A percentile compares a stretch with the other conserved stretches of the same genome.
Evolutionary conservation across 2,888 invertebrate species (phyloP).

Genomic region (Leptopilina myrica): DNA sequence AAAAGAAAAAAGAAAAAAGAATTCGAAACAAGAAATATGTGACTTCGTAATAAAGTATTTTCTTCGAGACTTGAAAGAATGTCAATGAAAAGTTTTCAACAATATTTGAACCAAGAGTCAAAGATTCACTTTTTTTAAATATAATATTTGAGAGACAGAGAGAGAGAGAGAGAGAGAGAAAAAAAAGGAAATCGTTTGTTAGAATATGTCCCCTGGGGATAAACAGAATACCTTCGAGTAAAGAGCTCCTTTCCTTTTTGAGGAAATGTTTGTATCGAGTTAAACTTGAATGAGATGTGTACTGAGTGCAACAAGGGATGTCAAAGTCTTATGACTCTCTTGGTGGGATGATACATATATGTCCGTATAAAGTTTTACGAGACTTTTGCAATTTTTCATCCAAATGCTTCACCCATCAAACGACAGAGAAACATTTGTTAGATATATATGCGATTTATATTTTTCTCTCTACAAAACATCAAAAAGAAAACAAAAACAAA

Average conservation of each 20-base stretch:
- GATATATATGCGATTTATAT: neutral
- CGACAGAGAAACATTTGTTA: neutral
- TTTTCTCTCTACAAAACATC: neutral
- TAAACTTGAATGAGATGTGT: neutral
- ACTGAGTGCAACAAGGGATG: neutral
- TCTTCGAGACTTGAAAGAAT: neutral
- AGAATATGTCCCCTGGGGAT: neutral
- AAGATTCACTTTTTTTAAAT: neutral
- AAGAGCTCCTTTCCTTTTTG: neutral
- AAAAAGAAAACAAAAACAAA: too few species aligned
- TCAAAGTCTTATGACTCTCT: conserved; percentile 17
- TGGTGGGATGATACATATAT: neutral
- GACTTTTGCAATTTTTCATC: conserved; percentile 1
- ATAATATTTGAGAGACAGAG: neutral
- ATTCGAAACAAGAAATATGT: neutral
- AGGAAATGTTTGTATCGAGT: conserved; percentile 4
- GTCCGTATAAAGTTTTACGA: conserved; percentile 7
- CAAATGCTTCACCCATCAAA: neutral
- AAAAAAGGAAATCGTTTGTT: neutral
- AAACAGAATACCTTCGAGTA: neutral
- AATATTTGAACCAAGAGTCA: neutral
- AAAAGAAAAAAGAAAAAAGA: neutral
- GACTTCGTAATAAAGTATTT: neutral
- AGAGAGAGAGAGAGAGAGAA: too few species aligned
- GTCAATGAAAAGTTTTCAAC: neutral